A percentile compares a stretch with the other conserved stretches of the same genome.
Conservation (phyloP, 92 coral and sea anemone genomes). For the Porites evermanni region DNA sequence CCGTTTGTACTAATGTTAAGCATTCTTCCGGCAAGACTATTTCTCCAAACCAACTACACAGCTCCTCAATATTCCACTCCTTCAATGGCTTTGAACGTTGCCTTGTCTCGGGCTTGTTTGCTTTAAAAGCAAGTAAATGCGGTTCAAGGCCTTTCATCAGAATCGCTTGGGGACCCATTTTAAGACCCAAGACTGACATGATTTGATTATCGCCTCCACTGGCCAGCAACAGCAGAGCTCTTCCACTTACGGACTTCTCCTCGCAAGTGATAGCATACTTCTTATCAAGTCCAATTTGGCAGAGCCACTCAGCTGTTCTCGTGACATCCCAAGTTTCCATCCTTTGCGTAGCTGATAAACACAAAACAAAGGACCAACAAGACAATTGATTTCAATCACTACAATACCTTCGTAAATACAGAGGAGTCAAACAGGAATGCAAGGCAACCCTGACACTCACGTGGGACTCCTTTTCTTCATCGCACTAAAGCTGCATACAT, state of each 20-base stretch:
- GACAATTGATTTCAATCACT: neutral
- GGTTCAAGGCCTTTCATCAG: conserved; percentile 5
- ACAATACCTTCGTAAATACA: no score
- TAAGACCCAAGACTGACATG: neutral
- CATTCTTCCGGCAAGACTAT: conserved; percentile 20
- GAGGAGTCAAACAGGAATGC: no score
- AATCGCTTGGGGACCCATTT: conserved; percentile 9
- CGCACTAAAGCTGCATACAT: no score
- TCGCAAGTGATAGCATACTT: conserved; percentile 6
- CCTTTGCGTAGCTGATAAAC: neutral
- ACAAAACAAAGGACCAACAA: neutral
- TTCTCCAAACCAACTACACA: conserved; percentile 48
- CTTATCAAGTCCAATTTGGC: neutral
- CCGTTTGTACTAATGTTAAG: neutral
- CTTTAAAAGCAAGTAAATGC: conserved; percentile 5
- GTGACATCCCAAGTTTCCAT: conserved; percentile 21
- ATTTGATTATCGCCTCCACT: neutral
- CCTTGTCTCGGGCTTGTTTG: neutral
- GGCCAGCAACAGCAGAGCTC: conserved; percentile 6
- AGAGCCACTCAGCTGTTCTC: neutral
- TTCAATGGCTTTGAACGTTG: neutral
- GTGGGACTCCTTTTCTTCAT: no score
- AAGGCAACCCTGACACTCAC: no score
- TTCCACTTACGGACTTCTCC: neutral
- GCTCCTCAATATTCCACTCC: conserved; percentile 10